Evolutionary conservation across 2,797 vertebrate genomes (phyloP), one percentile per base, ranked within the genome.

Genomic region (Sciurus carolinensis): DNA sequence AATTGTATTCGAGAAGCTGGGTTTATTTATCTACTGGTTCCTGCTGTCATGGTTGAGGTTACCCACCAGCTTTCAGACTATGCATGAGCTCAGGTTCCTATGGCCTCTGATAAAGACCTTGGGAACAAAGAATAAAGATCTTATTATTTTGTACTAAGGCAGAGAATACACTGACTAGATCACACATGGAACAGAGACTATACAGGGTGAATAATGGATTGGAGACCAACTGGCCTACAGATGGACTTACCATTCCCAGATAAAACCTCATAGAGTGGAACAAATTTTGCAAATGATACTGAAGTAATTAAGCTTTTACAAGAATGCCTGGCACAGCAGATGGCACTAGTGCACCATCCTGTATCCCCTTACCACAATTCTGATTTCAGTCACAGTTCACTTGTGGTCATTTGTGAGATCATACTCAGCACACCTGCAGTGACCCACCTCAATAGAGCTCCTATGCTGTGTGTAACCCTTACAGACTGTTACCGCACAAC

Each of bases 181-280:
- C 54, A 47, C 64, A 73, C 47, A 92, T 54, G 54, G 50, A 83
- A 62, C 69, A 92, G 47, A 87, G 30, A 72, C 30, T 20, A 73
- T 5, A 33, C 2, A 11, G 44, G 42, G 57, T 72, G 87, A 85
- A 77, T 4, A 52, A 26, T 62, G 54, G 62, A 12, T 82, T 44
- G 36, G 57, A 94, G 47, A 85, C 44, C 94, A 71, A 85, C 71
- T 54, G 52, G 89, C 62, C 84, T 77, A 77, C 62, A 91, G 67
- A 87, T 72, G 77, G 69, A 54, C 22, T 85, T 33, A 50, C 50
- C 77, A 88, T 57, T 44, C 17, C 7, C 67, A 76, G 79, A 91
- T 22, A 93, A 36, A 81, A 76, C 85, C 39, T 82, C 42, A 91
- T 1, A 54, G 33, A 54, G 10, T 24, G 28, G 50, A 77, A 50